These are phyloP conservation scores for Tupaia tana DNA, from an alignment of 2,113 vertebrate genomes.

Conservation along the genomic window DNA sequence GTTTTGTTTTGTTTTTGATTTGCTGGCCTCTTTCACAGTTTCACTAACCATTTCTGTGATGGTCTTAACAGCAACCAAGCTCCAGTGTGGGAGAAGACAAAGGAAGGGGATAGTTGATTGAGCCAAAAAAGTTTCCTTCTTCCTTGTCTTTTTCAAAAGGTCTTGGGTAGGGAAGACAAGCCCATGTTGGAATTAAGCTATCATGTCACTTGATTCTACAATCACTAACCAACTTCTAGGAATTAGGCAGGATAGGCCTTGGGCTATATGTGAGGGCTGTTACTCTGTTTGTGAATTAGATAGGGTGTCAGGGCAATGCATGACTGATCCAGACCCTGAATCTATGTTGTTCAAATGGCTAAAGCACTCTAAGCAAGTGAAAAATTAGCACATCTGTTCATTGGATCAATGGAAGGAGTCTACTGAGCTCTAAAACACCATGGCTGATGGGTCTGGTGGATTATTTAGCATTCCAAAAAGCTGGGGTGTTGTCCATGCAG, in stretches of 20 bases:
- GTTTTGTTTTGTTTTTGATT: not conserved
- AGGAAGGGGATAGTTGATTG: not conserved
- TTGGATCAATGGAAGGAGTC: constrained; percentile 54
- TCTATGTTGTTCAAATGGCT: not conserved
- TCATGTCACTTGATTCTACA: not conserved
- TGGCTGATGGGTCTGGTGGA: constrained; percentile 62
- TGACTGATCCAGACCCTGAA: not conserved
- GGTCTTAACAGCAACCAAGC: not conserved
- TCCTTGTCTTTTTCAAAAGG: not conserved
- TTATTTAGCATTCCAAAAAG: constrained; percentile 75
- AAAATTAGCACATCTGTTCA: constrained; percentile 70
- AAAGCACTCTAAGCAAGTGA: not conserved
- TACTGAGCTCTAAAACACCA: constrained; percentile 51
- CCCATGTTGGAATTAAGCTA: not conserved
- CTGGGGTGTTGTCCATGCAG: constrained; percentile 63
- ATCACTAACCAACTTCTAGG: not conserved
- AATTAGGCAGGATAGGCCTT: not conserved
- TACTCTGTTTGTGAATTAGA: not conserved
- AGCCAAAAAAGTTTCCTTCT: not conserved
- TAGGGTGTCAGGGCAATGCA: not conserved
- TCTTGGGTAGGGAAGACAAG: not conserved
- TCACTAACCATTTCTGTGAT: not conserved
- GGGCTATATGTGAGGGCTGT: not conserved
- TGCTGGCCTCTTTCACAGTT: not conserved
- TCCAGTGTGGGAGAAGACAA: not conserved